phyloP scores from a whole-genome alignment of 1,140 invertebrate species.

The Diplogasteroides magnus region DNA sequence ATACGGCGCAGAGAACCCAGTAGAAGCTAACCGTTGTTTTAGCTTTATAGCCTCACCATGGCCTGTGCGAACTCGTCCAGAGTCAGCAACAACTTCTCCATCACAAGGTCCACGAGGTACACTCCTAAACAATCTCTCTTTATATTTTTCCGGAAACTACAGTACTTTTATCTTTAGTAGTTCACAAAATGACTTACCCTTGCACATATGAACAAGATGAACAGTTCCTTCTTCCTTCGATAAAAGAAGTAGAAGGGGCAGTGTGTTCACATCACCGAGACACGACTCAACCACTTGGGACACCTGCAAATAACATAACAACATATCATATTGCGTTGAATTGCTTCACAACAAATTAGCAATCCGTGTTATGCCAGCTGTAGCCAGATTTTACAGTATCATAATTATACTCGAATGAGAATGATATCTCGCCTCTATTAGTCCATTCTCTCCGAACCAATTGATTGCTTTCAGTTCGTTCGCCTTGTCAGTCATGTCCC shows the following conservation, averaged over 20 bases:
- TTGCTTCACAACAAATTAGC: background rate
- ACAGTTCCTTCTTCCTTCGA: background rate
- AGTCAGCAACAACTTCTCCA: background rate
- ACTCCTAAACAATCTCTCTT: background rate
- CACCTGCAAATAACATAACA: background rate
- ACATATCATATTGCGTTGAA: background rate
- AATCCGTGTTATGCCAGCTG: too few species aligned
- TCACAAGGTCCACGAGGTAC: background rate
- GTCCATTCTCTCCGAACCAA: background rate
- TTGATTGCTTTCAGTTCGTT: background rate
- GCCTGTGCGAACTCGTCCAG: background rate
- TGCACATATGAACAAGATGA: background rate
- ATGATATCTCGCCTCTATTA: background rate
- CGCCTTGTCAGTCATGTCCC: background rate
- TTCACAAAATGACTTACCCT: too few species aligned
- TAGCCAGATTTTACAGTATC: too few species aligned
- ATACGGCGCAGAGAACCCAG: too few species aligned
- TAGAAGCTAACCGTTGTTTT: too few species aligned
- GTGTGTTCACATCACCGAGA: background rate
- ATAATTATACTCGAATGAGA: too few species aligned
- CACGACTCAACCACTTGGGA: background rate
- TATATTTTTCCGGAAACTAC: background rate
- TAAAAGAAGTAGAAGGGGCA: background rate
- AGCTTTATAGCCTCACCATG: background rate
- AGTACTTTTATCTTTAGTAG: background rate